These are phyloP conservation scores for Synanthedon tipuliformis DNA, from an alignment of 2,888 invertebrate genomes.

Conservation along the genomic window DNA sequence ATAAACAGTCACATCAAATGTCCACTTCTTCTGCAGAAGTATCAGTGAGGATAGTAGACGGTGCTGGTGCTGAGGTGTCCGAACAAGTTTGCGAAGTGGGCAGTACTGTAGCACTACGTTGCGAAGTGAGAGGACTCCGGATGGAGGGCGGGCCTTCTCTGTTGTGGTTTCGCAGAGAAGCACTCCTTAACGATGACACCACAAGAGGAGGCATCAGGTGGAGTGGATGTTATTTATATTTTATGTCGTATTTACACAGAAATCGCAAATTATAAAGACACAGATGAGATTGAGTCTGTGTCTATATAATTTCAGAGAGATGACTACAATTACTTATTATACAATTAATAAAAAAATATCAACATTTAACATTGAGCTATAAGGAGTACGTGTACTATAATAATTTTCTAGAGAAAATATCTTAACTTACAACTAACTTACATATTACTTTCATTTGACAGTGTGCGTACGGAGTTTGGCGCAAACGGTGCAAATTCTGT, in stretches of 20 bases:
- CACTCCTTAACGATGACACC: constrained; percentile 55
- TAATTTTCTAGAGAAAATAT: too few relatives aligned
- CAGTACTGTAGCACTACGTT: constrained; percentile 56
- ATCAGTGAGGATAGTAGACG: constrained; percentile 59
- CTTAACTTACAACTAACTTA: too few relatives aligned
- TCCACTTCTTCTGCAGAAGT: constrained; percentile 33
- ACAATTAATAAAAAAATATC: too few relatives aligned
- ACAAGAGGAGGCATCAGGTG: constrained; percentile 62
- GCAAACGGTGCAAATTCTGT: constrained; percentile 58
- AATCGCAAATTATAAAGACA: too few relatives aligned
- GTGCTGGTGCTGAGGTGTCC: constrained; percentile 51
- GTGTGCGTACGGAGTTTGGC: constrained; percentile 60
- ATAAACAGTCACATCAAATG: background rate
- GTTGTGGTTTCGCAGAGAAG: constrained; percentile 51
- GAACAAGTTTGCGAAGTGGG: constrained; percentile 61
- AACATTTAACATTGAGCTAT: background rate
- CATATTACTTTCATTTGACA: constrained; percentile 16
- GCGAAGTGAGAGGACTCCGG: constrained; percentile 51
- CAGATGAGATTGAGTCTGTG: too few relatives aligned
- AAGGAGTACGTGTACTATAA: background rate
- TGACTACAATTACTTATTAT: too few relatives aligned
- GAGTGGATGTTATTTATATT: too few relatives aligned
- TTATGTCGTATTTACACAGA: too few relatives aligned
- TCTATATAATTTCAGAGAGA: too few relatives aligned
- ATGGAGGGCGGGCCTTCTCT: constrained; percentile 63